A percentile compares a stretch with the other conserved stretches of the same genome.
phyloP scores from a whole-genome alignment of 1,140 invertebrate species.

The Andrena cerasifolii region DNA sequence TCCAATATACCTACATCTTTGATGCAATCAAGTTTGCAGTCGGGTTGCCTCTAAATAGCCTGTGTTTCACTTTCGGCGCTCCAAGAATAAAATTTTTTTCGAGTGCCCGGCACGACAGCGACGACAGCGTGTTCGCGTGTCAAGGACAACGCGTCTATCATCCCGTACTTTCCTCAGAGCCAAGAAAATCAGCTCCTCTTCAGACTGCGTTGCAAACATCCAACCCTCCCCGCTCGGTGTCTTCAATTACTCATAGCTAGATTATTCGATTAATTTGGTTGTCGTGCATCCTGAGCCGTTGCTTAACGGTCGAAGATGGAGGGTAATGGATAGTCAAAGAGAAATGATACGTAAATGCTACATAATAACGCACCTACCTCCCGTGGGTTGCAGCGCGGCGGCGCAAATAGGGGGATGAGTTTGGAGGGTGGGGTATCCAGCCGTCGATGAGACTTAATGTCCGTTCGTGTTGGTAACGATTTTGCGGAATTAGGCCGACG shows the following conservation, averaged over 20 bases:
- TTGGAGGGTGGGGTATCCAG: no score
- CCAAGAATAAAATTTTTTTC: conserved; percentile 65
- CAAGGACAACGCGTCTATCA: conserved; percentile 79
- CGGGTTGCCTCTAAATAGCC: conserved; percentile 52
- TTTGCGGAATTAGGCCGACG: conserved; percentile 72
- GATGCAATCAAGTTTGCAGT: no score
- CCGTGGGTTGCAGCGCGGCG: no score
- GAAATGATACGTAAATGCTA: no score
- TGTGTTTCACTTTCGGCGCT: conserved; percentile 75
- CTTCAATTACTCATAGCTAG: no score
- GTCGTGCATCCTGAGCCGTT: no score
- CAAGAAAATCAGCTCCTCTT: conserved; percentile 55
- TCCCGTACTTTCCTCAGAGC: conserved; percentile 64
- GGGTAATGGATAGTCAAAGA: no score
- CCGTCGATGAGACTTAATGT: conserved; percentile 27
- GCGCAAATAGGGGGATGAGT: no score
- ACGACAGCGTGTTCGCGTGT: conserved; percentile 60
- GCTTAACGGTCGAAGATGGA: no score
- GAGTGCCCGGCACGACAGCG: conserved; percentile 41
- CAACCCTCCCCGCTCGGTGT: no score
- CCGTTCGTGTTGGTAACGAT: conserved; percentile 46
- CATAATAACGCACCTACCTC: no score
- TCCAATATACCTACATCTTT: no score
- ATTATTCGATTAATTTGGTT: background rate
- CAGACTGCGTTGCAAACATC: background rate